Evolutionary conservation across 2,888 invertebrate genomes (phyloP).

Genomic region (Fabriciana adippe): DNA sequence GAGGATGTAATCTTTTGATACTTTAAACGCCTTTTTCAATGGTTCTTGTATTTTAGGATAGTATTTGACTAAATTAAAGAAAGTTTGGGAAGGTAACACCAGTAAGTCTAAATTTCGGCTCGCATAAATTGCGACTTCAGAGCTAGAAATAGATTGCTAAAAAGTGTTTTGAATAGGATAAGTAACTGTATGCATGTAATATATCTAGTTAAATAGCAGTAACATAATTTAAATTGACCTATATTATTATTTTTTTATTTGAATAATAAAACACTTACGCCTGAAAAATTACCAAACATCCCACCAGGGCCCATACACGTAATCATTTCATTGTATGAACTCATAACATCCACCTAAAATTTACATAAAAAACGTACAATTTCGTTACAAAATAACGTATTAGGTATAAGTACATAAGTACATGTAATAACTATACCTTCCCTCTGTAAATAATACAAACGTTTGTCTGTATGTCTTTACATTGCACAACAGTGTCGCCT

Average conservation of each 20-base stretch:
- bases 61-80: constrained; percentile 71
- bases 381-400: neutral
- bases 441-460: constrained; percentile 79
- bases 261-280: constrained; percentile 53
- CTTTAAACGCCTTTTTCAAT: constrained; percentile 66
- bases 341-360: constrained; percentile 71
- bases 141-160: constrained; percentile 68
- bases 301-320: constrained; percentile 80
- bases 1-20: constrained; percentile 71
- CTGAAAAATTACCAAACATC: constrained; percentile 78
- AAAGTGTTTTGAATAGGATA: constrained; percentile 36
- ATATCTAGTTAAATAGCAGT: too few relatives aligned
- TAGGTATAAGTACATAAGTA: neutral
- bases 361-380: neutral
- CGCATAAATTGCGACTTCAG: constrained; percentile 70
- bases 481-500: constrained; percentile 74
- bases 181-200: neutral
- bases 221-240: too few relatives aligned
- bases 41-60: constrained; percentile 74
- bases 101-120: constrained; percentile 72
- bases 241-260: neutral
- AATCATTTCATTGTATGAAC: constrained; percentile 77
- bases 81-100: constrained; percentile 68
- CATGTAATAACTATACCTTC: constrained; percentile 56
- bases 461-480: constrained; percentile 71